Base-by-base conservation (phyloP, 2,888 invertebrate species). In the Endotricha flammealis region DNA sequence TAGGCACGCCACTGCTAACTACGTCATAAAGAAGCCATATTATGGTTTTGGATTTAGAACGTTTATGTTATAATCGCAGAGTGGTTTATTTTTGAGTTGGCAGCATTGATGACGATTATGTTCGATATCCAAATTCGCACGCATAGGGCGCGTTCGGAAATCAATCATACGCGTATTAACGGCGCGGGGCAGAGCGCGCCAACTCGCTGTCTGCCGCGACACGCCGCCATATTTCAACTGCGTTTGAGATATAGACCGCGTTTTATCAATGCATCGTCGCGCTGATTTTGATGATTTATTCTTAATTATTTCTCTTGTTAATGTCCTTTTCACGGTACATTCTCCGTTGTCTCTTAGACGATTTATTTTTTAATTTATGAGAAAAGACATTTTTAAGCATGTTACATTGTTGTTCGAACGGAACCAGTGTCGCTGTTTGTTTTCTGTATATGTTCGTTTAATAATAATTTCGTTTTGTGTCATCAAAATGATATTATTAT, bases 211-310 rank as follows among this genome's bases (percentile, higher is more conserved):
- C 82, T 57, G 47, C 50, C 42, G 53, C 69, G 81, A 75, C 79
- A 68, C 63, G 72, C 58, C 71, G 74, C 81, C 75, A 81, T 85
- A 83, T 77, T 74, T 86, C 83, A 85, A 72, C 63, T 62, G 62
- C 64, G 70, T 70, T 68, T 81, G 81, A 83, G 77, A 82, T 85
- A 82, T 81, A 74, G 64, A 67, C 65, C 58, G 53, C 74, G 70
- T 76, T 85, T 85, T 83, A 83, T 85, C 85, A 83, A 85, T 85
- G 82, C 81, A 83, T 82, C 85, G 82, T 85, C 82, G 81, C 74
- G 67, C 66, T 75, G 76, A 77, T 79, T 74, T 68, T 64, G 70
- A 75, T 80, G 83, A 85, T 82, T 79, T 79, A 85, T 81, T 70
- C 70, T 69, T 80, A 85, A 83, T 85, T 80, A 82, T 82, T 75